These are phyloP conservation scores for Sesia apiformis DNA, from an alignment of 2,888 invertebrate genomes.

Conservation along the genomic window DNA sequence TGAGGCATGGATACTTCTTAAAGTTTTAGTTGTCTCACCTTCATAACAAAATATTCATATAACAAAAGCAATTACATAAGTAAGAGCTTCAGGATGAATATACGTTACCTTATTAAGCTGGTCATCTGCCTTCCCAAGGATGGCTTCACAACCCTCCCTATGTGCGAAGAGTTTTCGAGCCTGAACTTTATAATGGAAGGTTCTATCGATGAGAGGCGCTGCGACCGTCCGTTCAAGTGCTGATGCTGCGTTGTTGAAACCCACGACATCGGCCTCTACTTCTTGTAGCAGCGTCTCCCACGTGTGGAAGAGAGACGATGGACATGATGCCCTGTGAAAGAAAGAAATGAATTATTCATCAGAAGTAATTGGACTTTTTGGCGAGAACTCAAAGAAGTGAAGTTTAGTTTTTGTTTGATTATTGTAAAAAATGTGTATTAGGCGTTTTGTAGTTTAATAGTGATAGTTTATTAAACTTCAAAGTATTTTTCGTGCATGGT, in stretches of 20 bases:
- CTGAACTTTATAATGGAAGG: conserved; percentile 93
- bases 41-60: neutral
- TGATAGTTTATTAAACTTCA: too few relatives aligned
- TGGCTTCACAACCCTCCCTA: conserved; percentile 91
- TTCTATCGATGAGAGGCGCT: conserved; percentile 87
- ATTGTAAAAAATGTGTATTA: too few relatives aligned
- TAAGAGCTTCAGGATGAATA: neutral
- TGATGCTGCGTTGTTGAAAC: conserved; percentile 88
- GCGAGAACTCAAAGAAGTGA: too few relatives aligned
- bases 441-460: too few relatives aligned
- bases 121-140: conserved; percentile 84
- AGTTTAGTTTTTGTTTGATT: too few relatives aligned
- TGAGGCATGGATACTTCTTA: too few relatives aligned
- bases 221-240: conserved; percentile 86
- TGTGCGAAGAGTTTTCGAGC: conserved; percentile 92
- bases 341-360: neutral
- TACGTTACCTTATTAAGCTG: conserved; percentile 65
- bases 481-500: too few relatives aligned
- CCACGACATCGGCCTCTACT: conserved; percentile 91
- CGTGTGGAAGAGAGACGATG: conserved; percentile 86
- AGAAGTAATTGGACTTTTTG: too few relatives aligned
- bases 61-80: neutral
- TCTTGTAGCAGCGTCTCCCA: conserved; percentile 94
- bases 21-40: too few relatives aligned
- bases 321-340: conserved; percentile 80